Conservation (phyloP, 2,797 vertebrate genomes). For the Poecile montanus region DNA sequence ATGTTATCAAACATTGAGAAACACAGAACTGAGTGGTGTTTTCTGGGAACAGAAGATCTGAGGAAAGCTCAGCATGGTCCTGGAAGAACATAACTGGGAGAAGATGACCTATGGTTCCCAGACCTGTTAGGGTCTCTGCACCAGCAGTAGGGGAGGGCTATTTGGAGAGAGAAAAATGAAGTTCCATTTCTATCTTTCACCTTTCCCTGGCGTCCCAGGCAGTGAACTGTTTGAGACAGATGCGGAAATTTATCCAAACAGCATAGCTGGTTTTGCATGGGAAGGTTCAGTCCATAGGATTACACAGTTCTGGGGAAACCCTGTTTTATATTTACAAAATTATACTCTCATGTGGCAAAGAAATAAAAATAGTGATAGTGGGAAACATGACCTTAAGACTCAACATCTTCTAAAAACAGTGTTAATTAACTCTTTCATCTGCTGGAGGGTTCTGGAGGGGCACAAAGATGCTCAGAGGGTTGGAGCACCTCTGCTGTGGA, state of each 20-base stretch:
- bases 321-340: background rate
- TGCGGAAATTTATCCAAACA: background rate
- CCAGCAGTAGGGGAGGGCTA: background rate
- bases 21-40: background rate
- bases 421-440: background rate
- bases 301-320: background rate
- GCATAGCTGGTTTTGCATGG: rapidly evolving
- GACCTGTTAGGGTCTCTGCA: background rate
- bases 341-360: background rate
- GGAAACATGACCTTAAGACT: background rate
- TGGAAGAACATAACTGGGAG: background rate
- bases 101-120: background rate
- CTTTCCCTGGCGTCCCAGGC: background rate
- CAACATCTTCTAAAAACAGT: background rate
- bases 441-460: background rate
- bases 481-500: background rate
- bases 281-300: background rate
- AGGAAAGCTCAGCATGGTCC: background rate
- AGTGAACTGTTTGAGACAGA: background rate
- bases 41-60: background rate
- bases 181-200: background rate
- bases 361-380: background rate
- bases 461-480: background rate
- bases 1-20: background rate
- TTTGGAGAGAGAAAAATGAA: background rate